phyloP scores from a whole-genome alignment of 2,888 invertebrate species.

The Acholoe squamosa region DNA sequence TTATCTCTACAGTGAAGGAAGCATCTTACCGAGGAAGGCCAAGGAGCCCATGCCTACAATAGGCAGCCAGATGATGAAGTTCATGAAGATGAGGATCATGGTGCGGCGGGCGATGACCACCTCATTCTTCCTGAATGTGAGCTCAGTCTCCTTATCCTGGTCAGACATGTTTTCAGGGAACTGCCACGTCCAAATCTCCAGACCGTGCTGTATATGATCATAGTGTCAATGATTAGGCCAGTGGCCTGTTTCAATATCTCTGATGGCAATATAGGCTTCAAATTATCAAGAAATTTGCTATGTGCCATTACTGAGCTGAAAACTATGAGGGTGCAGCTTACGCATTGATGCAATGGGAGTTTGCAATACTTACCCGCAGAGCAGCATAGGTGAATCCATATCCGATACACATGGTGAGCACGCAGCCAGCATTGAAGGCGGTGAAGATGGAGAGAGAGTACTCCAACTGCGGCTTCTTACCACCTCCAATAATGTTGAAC shows the following conservation, averaged over 20 bases:
- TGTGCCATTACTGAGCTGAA: too few relatives aligned
- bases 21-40: conserved; percentile 46
- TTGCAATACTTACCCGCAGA: neutral
- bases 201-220: neutral
- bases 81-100: conserved; percentile 49
- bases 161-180: neutral
- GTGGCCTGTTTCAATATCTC: too few relatives aligned
- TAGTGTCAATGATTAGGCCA: too few relatives aligned
- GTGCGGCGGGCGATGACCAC: conserved; percentile 53
- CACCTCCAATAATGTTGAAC: neutral
- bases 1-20: neutral
- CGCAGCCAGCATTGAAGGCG: neutral
- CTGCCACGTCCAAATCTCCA: neutral
- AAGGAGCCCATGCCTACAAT: conserved; percentile 26
- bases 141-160: conserved; percentile 19
- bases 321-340: too few relatives aligned
- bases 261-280: too few relatives aligned
- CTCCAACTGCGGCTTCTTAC: neutral
- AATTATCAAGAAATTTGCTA: too few relatives aligned
- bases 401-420: neutral
- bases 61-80: conserved; percentile 62
- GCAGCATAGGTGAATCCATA: neutral
- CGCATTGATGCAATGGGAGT: too few relatives aligned
- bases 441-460: conserved; percentile 4
- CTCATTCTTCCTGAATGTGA: conserved; percentile 46